Base-by-base conservation (phyloP, 2,888 invertebrate species). In the Beris morrisii region DNA sequence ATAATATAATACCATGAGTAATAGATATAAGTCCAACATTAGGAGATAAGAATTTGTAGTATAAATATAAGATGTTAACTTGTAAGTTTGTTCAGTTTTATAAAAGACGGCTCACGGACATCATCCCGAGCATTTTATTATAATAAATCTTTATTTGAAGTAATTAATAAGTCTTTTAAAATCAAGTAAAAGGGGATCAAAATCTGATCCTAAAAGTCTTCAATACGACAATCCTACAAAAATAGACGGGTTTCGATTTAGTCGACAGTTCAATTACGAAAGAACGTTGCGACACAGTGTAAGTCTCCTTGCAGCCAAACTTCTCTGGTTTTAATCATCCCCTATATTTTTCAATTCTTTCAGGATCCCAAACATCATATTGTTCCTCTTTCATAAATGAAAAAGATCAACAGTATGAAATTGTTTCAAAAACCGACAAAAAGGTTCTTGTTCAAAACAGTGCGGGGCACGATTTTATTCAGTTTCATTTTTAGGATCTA, bases 341-440 rank as follows among this genome's bases (percentile, higher is more conserved):
- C n/a, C 0, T 32, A 31, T 22, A 43, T 53, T 53, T 28, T 12
- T 53, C 12, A 9, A 30, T 12, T 48, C 50, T 15, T 50, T 52
- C 38, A 61, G 48, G 22, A n/a, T 15, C 38, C 61, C 4, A 11
- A 11, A 12, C 6, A 50, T 9, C 52, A 61, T 12, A 38, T 50
- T 52, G 61, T 61, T 52, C 12, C 61, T 61, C 50, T 52, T 52
- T 32, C 38, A 6, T 52, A 61, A 52, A 7, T 52, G 43, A 61
- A 61, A 52, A 61, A 38, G 11, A 22, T 52, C 12, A 61, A 38
- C 50, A 50, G 61, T 38, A 22, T 28, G 11, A 11, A 32, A 13
- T 43, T 61, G 7, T 38, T 52, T 38, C 5, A 5, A 38, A 38
- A 38, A 7, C 38, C 38, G 9, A 38, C 38, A 7, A 1, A 3